Evolutionary conservation across 2,888 invertebrate genomes (phyloP), one percentile per base, ranked within the genome.

Genomic region (Apomyelois bistriatella): DNA sequence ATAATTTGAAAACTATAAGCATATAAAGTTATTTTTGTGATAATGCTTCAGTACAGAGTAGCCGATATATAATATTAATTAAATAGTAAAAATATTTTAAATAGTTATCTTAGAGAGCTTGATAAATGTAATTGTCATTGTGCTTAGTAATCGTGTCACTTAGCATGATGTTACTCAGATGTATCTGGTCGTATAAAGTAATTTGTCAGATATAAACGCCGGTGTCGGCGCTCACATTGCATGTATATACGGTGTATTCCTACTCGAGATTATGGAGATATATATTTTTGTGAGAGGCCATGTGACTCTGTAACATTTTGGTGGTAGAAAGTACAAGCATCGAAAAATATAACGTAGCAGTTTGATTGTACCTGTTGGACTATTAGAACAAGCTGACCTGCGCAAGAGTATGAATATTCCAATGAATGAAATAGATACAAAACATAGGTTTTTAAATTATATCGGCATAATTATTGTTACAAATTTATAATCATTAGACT

Each of bases 61-160:
- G 89, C 85, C 71, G 73, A 78, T 82, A 74, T 80, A 73, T 76
- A 73, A 76, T 75, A 79, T 79, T 78, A 79, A 83, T 76, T 75
- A 77, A 79, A 77, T 84, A 84, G 82, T 76, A 72, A 74, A 74
- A 65, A 78, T 79, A 74, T 70, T 70, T 77, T 78, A 74, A 70
- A 81, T 88, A 87, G 80, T 76, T 82, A 81, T 78, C 70, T 86
- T 88, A 87, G 86, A 79, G 75, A 74, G 90, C 89, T 89, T 90
- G 82, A 86, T 88, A 81, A 86, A 82, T 88, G 85, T 89, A 85
- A 81, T 82, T 78, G 86, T 89, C 87, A 86, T 85, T 87, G 89
- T 90, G 89, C 87, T 87, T 89, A 88, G 89, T 82, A 78, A 82
- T 80, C 76, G 82, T 79, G 74, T 76, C 76, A 76, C 70, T 84